phyloP scores from a whole-genome alignment of 2,797 vertebrate genomes.

The Diplodus puntazzo region DNA sequence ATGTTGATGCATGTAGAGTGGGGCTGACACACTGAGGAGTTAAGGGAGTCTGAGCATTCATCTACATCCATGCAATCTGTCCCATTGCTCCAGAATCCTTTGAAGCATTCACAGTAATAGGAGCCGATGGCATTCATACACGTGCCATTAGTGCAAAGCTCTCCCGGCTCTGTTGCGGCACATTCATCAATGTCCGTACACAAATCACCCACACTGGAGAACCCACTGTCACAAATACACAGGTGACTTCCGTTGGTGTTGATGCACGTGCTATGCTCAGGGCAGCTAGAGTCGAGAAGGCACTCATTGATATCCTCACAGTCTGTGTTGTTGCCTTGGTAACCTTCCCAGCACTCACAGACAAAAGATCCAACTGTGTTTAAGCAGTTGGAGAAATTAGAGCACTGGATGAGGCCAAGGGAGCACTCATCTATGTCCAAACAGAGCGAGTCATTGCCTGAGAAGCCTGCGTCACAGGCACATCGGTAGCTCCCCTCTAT shows the following conservation, averaged over 20 bases:
- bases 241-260: slow-evolving; percentile 81
- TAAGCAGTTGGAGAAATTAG: slow-evolving; percentile 80
- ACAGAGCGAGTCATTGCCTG: slow-evolving; percentile 77
- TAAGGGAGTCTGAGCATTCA: slow-evolving; percentile 79
- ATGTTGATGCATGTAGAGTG: slow-evolving; percentile 83
- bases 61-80: slow-evolving; percentile 84
- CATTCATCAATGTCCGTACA: slow-evolving; percentile 88
- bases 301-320: slow-evolving; percentile 88
- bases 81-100: slow-evolving; percentile 82
- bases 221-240: slow-evolving; percentile 84
- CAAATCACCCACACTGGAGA: slow-evolving; percentile 57
- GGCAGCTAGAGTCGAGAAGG: slow-evolving; percentile 75
- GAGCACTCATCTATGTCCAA: slow-evolving; percentile 77
- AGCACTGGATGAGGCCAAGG: slow-evolving; percentile 73
- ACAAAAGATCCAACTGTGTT: slow-evolving; percentile 82
- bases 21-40: slow-evolving; percentile 76
- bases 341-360: slow-evolving; percentile 86
- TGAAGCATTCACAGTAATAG: slow-evolving; percentile 84
- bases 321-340: slow-evolving; percentile 68
- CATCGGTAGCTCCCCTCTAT: slow-evolving; percentile 82
- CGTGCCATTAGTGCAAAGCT: slow-evolving; percentile 80
- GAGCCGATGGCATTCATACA: slow-evolving; percentile 86
- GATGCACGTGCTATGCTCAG: slow-evolving; percentile 81
- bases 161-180: slow-evolving; percentile 6
- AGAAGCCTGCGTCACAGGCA: slow-evolving; percentile 82